Base-by-base conservation (phyloP, 2,797 vertebrate genomes). In the Squalus acanthias region DNA sequence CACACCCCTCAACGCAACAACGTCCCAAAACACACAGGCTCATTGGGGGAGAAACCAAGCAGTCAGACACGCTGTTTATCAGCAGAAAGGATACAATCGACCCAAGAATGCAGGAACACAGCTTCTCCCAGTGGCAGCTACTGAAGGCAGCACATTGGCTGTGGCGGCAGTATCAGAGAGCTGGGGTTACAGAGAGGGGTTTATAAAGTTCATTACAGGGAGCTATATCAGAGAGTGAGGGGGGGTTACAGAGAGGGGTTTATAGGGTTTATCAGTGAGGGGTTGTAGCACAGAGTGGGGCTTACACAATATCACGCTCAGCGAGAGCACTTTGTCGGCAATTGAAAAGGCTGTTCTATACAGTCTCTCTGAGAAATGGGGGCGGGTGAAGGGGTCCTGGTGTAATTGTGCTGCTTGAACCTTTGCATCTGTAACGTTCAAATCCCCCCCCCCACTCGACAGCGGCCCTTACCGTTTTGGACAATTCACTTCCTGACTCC, bases 401-500 rank as follows among this genome's bases (percentile, higher is more conserved):
- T 7, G 20, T 46, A 85, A 85, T 22, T 8, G 17, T 46, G 39
- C 39, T 26, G 70, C 8, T 46, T 85, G 39, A 85, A 50, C 39
- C 39, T 7, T 20, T 39, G 0, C 39, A 85, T 5, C 79, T 85
- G 79, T 50, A 85, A 85, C 6, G 17, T 6, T 50, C 0, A 46
- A 85, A 46, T 13, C 7, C 20, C 74, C n/a, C 3, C 74, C 4
- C n/a, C 76, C 17, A 82, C n/a, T 20, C 5, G 15, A 6, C 39
- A 50, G 17, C 50, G 22, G 50, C 57, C 39, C 67, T 0, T 98
- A 99, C 99, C 97, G 99, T 99, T 98, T 99, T 99, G 96, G 99
- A 99, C 95, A 99, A 99, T 97, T 99, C 99, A 88, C 99, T 99
- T 97, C 99, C 99, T 60, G 99, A 99, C 97, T 99, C 99, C 99